Evolutionary conservation across 2,113 vertebrate species (phyloP), one percentile per base, ranked within the genome.

Genomic region (Dipodomys spectabilis): DNA sequence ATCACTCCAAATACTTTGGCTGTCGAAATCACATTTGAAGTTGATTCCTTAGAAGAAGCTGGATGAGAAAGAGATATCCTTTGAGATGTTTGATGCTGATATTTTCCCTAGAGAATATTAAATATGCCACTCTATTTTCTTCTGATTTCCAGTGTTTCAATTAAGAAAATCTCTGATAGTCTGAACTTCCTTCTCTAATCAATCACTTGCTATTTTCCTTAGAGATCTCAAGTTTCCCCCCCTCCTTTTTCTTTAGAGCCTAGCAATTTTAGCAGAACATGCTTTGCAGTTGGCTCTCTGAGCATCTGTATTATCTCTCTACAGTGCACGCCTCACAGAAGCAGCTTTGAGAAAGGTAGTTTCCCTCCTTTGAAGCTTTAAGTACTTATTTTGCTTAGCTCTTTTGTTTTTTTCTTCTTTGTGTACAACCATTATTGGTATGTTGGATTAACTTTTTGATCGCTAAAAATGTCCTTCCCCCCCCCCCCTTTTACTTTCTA

Each of bases 101-200:
- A 86, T 94, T 49, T 32, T 25, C 22, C 25, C 27, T 94, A 72
- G 30, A 53, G 10, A 71, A 35, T 78, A 64, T 91, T 85, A 86
- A 67, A 83, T 44, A 32, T 53, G 9, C n/a, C 74, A 74, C 18
- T 90, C 32, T 49, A 68, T 90, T 92, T 95, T 86, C 81, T 91
- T 86, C 15, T 79, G 49, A n/a, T 81, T 77, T 75, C 60, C 90
- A 94, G 18, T 39, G 44, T 67, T 81, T 88, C 18, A 67, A 6
- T 12, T 69, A 16, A 89, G 88, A 83, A 86, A 64, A 69, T 39
- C n/a, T 78, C 45, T 82, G 44, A 87, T 71, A 60, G 68, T 65
- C 35, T 83, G 78, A 90, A 84, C 35, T 95, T 84, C 32, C 19
- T 81, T 73, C 67, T 80, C 5, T 72, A 81, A 81, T 25, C 88